Evolutionary conservation across 1,140 invertebrate genomes (phyloP), one percentile per base, ranked within the genome.

Genomic region (Muscidifurax raptorellus): DNA sequence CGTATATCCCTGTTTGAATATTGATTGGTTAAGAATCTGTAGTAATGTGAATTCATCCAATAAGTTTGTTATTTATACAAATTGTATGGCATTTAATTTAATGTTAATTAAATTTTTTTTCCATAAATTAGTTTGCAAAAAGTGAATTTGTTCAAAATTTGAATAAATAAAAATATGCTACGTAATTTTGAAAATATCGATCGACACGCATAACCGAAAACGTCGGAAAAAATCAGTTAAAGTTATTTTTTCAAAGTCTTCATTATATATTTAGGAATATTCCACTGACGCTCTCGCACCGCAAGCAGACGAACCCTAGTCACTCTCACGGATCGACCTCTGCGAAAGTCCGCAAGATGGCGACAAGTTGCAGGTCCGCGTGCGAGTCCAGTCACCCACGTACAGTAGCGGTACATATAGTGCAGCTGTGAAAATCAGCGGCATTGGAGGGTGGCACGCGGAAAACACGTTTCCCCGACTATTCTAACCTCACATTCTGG

Each of bases 381-480:
- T 22, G 18, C 18, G 4, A 59, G 52, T 59, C 6, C 18, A 59
- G 22, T 59, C 18, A 59, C 18, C 6, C 52, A 59, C 52, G 52
- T 22, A 59, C 52, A 59, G 52, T 59, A 59, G 52, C 52, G 52
- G 18, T 59, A 59, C 6, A 59, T 13, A 59, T 59, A 59, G 52
- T 59, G 18, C 52, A 59, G 52, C 52, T 59, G 52, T 59, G 52
- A 59, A 59, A 59, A 59, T 59, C 52, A 59, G 18, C 15, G 6
- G 52, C 52, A 59, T 59, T 18, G 22, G 52, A 59, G 52, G 52
- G 52, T n/a, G 67, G 44, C 85, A 83, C 80, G 75, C 85, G 74
- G 80, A 85, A 76, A 74, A 86, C 79, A 82, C 85, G 80, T 75
- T 79, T 79, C 10, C 25, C 25, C 9, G 15, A 22, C 44, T 72